Percentiles rank a stretch among this genome's conserved stretches.
These are phyloP conservation scores for Neotragus moschatus DNA, from an alignment of 2,113 vertebrate species.

Conservation along the genomic window DNA sequence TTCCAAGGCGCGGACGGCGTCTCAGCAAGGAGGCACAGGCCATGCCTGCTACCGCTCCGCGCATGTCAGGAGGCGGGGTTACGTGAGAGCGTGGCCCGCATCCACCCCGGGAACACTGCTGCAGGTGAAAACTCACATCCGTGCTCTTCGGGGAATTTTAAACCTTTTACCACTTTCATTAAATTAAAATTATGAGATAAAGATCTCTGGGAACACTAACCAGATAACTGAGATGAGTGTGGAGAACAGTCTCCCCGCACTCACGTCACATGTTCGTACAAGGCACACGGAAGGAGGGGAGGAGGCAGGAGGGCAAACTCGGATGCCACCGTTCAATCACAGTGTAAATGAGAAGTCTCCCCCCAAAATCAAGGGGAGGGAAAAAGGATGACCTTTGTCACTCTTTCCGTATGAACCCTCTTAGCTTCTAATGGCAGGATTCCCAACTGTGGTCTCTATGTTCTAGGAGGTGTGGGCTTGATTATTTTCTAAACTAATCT, in stretches of 20 bases:
- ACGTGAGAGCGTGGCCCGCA: accelerated
- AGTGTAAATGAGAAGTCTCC: not conserved
- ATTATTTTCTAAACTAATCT: not conserved
- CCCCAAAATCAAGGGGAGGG: not conserved
- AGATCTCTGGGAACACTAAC: not conserved
- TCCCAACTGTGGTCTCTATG: not conserved
- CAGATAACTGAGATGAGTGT: not conserved
- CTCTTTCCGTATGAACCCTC: not conserved
- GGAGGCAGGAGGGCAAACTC: not conserved
- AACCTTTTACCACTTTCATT: not conserved
- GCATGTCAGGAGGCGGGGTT: accelerated
- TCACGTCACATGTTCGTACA: too few species aligned
- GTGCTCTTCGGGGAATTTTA: not conserved
- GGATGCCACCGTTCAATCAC: not conserved
- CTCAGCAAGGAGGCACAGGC: not conserved
- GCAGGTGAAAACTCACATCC: not conserved
- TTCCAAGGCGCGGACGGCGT: not conserved
- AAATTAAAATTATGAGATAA: not conserved
- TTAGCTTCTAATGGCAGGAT: not conserved
- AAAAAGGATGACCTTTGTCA: not conserved
- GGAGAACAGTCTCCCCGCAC: not conserved
- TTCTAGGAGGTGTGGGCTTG: not conserved
- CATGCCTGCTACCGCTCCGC: accelerated
- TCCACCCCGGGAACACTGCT: not conserved
- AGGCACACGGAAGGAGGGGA: not conserved